Evolutionary conservation across 2,113 vertebrate genomes (phyloP), one percentile per base, ranked within the genome.

Genomic region (Hemiscyllium ocellatum): DNA sequence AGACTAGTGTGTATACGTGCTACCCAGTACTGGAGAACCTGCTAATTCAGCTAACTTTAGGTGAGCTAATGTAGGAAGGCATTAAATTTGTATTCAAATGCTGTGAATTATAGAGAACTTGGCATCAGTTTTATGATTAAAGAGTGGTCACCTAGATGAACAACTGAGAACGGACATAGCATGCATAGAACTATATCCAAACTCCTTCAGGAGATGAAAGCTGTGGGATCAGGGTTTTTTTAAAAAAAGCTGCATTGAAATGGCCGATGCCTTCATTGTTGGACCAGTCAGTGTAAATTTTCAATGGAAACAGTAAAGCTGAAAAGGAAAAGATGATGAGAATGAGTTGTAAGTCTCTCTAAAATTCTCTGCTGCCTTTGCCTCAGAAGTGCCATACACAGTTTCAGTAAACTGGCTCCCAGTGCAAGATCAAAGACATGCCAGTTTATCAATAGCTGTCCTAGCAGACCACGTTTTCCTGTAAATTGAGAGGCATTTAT

Each of bases 401-500:
- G 97, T 98, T 98, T 99, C 98, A 97, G 98, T 98, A 98, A 99
- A 98, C 98, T 98, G 97, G 98, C 99, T 98, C 98, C 98, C 97
- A 97, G 98, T 98, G 98, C 98, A 98, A 98, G 98, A 99, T 99
- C 98, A 99, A 99, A 99, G 98, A 98, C 97, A 97, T 98, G 98
- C 97, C 98, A 98, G 98, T 99, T 99, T 98, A 99, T 99, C 98
- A 98, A 98, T 99, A 98, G 98, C 96, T 98, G 98, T 98, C 98
- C 98, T 98, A 98, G 98, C 98, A 99, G 98, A 98, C 98, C 98
- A 98, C 98, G 98, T 99, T 98, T 99, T 99, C 98, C 98, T 99
- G 98, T 99, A 99, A 99, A 98, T 99, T 99, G 98, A 98, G 98
- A 98, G 98, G 98, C 98, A 98, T 99, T 99, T 98, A 98, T 98